A percentile compares a stretch with the other conserved stretches of the same genome.
Evolutionary conservation across 2,113 vertebrate species (phyloP).

Genomic region (Chlamydotis undulata): DNA sequence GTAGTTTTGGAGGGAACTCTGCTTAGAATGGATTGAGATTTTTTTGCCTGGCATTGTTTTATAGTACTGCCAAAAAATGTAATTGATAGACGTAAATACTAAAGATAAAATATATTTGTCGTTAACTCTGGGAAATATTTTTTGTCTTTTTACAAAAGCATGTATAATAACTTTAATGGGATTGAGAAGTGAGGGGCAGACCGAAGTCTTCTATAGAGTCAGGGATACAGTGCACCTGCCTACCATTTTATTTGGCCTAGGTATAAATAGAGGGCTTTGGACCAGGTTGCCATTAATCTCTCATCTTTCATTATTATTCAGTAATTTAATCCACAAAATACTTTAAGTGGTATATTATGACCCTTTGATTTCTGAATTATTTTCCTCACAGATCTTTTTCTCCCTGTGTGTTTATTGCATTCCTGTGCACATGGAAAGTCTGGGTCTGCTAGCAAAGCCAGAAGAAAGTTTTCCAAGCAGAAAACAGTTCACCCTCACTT

Average conservation of each 20-base stretch:
- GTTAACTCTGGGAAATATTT: slow-evolving; percentile 13
- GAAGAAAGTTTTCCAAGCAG: neutral
- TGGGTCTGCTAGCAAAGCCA: neutral
- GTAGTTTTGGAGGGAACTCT: slow-evolving; percentile 1
- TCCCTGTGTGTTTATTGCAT: neutral
- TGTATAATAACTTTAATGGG: slow-evolving; percentile 1
- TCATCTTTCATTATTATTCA: slow-evolving; percentile 44
- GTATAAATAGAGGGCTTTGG: slow-evolving; percentile 46
- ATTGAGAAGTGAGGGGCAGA: neutral
- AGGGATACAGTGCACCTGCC: slow-evolving; percentile 1
- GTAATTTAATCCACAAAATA: slow-evolving; percentile 52
- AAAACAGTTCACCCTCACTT: neutral
- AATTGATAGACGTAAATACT: slow-evolving; percentile 25
- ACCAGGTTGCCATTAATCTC: slow-evolving; percentile 48
- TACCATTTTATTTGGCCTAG: slow-evolving; percentile 30
- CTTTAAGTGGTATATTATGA: slow-evolving; percentile 29
- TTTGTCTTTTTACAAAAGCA: slow-evolving; percentile 27
- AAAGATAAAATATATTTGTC: slow-evolving; percentile 33
- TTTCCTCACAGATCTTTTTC: slow-evolving; percentile 26
- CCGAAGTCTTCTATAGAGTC: neutral
- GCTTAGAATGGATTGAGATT: neutral
- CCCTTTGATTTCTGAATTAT: slow-evolving; percentile 41
- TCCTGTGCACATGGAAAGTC: neutral
- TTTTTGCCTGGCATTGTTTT: slow-evolving; percentile 30
- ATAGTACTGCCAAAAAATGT: slow-evolving; percentile 33